Evolutionary conservation across 1,140 invertebrate species (phyloP).

Genomic region (Drosophila serrata): DNA sequence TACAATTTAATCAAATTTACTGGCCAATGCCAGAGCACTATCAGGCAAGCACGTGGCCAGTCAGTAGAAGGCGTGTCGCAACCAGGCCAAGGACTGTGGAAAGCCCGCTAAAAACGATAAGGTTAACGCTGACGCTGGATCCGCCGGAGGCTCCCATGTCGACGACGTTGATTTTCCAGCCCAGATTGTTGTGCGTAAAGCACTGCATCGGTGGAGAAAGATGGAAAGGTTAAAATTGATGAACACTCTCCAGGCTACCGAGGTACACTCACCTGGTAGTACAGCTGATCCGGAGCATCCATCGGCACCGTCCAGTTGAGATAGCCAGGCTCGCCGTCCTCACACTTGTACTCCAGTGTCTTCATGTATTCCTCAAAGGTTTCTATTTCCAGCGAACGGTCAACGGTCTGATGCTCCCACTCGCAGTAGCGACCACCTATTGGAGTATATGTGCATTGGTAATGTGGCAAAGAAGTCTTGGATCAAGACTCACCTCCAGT

Average conservation of each 20-base stretch:
- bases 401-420: slow-evolving; percentile 77
- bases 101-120: slow-evolving; percentile 36
- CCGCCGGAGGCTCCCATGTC: slow-evolving; percentile 87
- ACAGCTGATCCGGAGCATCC: slow-evolving; percentile 92
- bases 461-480: neutral
- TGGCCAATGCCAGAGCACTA: slow-evolving; percentile 51
- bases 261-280: slow-evolving; percentile 91
- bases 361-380: slow-evolving; percentile 89
- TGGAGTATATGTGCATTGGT: neutral
- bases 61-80: slow-evolving; percentile 45
- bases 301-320: slow-evolving; percentile 93
- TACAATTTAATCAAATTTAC: slow-evolving; percentile 23
- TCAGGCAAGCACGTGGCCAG: slow-evolving; percentile 63
- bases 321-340: slow-evolving; percentile 89
- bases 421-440: slow-evolving; percentile 81
- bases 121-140: slow-evolving; percentile 22
- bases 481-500: slow-evolving; percentile 88
- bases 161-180: slow-evolving; percentile 97
- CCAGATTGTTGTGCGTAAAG: slow-evolving; percentile 95
- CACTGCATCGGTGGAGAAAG: slow-evolving; percentile 88
- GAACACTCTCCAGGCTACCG: rapidly evolving
- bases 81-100: slow-evolving; percentile 70
- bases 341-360: slow-evolving; percentile 91
- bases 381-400: slow-evolving; percentile 73
- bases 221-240: neutral